These are phyloP conservation scores for Dysmachus trigonus DNA, from an alignment of 2,888 invertebrate genomes.

Conservation along the genomic window DNA sequence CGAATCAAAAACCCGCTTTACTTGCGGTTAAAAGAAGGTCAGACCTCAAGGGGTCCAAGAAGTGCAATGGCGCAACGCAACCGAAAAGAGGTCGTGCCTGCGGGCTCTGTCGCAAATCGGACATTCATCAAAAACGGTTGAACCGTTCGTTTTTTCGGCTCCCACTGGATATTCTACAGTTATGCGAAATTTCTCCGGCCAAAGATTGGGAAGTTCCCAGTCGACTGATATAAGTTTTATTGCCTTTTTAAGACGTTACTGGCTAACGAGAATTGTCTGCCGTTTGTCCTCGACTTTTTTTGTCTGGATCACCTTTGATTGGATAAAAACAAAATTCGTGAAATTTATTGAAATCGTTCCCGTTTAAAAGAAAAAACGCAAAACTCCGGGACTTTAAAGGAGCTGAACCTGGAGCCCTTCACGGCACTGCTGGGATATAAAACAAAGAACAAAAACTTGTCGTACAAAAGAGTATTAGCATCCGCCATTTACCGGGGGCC, in stretches of 20 bases:
- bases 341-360: conserved; percentile 34
- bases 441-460: conserved; percentile 9
- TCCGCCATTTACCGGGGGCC: conserved; percentile 24
- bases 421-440: background rate
- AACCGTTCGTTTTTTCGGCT: background rate
- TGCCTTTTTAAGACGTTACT: background rate
- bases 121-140: background rate
- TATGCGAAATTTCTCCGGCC: background rate
- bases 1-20: background rate
- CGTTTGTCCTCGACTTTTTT: conserved; percentile 24
- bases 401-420: background rate
- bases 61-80: background rate
- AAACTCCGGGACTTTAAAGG: background rate
- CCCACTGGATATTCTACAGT: background rate
- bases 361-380: background rate
- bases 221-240: background rate
- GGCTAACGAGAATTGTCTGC: conserved; percentile 51
- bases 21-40: background rate
- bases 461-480: conserved; percentile 32
- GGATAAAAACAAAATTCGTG: conserved; percentile 31
- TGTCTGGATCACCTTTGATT: conserved; percentile 23
- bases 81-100: background rate
- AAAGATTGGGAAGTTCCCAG: background rate
- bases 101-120: background rate
- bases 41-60: background rate